Conservation (phyloP, 2,113 vertebrate genomes). For the Hippocampus barbouri region DNA sequence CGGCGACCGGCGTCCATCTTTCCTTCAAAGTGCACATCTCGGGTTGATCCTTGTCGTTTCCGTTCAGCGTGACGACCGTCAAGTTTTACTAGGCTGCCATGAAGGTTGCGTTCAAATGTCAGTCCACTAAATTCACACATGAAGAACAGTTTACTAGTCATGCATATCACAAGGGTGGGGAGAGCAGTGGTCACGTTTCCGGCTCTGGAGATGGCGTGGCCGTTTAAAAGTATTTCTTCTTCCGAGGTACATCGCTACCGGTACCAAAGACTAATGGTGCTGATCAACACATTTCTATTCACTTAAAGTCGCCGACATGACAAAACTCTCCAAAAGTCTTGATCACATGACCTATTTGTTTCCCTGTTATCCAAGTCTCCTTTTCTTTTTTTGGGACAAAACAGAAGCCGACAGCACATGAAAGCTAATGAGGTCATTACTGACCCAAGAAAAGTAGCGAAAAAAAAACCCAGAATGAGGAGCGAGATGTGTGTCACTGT, state of each 20-base stretch:
- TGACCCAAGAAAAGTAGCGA: constrained; percentile 14
- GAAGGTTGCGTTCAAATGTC: background rate
- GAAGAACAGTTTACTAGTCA: constrained; percentile 1
- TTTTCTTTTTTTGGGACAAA: constrained; percentile 59
- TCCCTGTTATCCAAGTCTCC: constrained; percentile 28
- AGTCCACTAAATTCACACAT: background rate
- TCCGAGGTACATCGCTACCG: background rate
- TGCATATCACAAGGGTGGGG: background rate
- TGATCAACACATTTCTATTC: background rate
- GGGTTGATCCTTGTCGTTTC: background rate
- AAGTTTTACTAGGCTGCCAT: background rate
- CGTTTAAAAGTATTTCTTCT: background rate
- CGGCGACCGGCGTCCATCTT: background rate
- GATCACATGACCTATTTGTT: constrained; percentile 7
- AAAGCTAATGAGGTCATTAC: constrained; percentile 57
- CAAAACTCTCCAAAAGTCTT: background rate
- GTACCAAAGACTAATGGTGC: background rate
- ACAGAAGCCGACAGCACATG: constrained; percentile 40
- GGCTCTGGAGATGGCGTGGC: background rate
- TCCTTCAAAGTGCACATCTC: background rate
- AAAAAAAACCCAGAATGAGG: constrained; percentile 17
- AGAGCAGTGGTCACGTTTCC: background rate
- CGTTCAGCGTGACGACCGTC: background rate
- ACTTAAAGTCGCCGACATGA: background rate
- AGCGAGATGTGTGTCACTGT: constrained; percentile 59